Evolutionary conservation across 2,113 vertebrate species (phyloP).

Genomic region (Tupaia chinensis): DNA sequence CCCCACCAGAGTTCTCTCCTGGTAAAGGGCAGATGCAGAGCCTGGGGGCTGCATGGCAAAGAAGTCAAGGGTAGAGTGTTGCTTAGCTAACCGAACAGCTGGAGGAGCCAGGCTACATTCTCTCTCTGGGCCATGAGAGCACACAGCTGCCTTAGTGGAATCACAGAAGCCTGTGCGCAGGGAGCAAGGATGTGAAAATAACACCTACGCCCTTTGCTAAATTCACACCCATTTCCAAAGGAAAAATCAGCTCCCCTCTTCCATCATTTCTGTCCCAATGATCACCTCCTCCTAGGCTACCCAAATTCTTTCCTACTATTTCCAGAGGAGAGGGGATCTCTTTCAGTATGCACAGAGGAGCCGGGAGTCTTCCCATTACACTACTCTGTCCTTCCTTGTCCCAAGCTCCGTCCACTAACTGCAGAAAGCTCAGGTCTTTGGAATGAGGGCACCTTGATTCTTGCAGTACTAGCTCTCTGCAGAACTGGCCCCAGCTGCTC

Average conservation of each 20-base stretch:
- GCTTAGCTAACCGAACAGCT: neutral
- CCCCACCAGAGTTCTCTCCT: neutral
- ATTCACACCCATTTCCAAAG: neutral
- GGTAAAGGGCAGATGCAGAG: neutral
- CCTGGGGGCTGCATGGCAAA: neutral
- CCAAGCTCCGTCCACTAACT: neutral
- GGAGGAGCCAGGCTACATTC: neutral
- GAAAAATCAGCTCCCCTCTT: neutral
- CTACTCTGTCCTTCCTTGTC: neutral
- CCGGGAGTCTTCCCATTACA: neutral
- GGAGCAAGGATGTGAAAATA: neutral
- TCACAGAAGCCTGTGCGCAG: neutral
- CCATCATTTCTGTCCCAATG: neutral
- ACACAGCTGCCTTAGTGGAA: neutral
- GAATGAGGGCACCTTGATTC: fast-evolving
- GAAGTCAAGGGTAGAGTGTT: neutral
- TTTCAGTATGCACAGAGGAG: neutral
- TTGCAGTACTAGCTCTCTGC: neutral
- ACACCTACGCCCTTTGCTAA: neutral
- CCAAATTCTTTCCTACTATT: neutral
- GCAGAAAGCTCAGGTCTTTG: neutral
- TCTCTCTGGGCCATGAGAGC: neutral
- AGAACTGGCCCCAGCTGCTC: neutral
- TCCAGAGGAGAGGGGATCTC: neutral
- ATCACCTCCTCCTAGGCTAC: neutral